phyloP scores from a whole-genome alignment of 37 sponge, comb jelly and placozoan species.

The Diacarnus erythraeanus region DNA sequence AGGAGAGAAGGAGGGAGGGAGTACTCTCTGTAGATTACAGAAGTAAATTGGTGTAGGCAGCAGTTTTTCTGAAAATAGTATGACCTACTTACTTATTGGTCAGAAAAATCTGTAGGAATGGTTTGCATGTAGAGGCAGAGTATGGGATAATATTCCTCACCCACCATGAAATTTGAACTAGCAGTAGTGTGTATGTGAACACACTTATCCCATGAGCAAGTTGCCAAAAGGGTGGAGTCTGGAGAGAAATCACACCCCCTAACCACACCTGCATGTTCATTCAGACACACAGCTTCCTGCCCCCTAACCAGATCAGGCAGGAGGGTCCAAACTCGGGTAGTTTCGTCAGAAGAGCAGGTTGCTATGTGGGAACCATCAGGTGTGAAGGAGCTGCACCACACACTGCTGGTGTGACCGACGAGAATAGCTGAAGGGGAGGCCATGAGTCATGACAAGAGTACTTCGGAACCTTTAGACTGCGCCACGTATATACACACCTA shows the following conservation, averaged over 20 bases:
- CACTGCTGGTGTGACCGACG: conserved; percentile 12
- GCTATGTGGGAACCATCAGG: background rate
- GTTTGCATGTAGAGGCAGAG: background rate
- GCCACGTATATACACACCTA: too few species aligned
- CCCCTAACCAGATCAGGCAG: background rate
- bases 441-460: background rate
- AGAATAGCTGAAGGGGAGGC: background rate
- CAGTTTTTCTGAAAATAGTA: too few species aligned
- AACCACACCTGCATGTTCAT: conserved; percentile 17
- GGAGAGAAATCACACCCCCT: conserved; percentile 26
- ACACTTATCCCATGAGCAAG: conserved; percentile 35
- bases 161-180: conserved; percentile 3
- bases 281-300: background rate
- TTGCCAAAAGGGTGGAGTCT: conserved; percentile 26
- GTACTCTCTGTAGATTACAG: too few species aligned
- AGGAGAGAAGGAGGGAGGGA: too few species aligned
- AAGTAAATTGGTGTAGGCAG: too few species aligned
- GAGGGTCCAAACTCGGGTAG: conserved; percentile 15
- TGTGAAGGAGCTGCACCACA: conserved; percentile 19
- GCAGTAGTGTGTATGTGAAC: conserved; percentile 4
- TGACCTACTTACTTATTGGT: too few species aligned
- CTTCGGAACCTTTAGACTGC: background rate
- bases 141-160: background rate
- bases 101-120: too few species aligned
- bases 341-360: conserved; percentile 41